Evolutionary conservation across 2,113 vertebrate genomes (phyloP), one percentile per base, ranked within the genome.

Genomic region (Nesogale talazaci): DNA sequence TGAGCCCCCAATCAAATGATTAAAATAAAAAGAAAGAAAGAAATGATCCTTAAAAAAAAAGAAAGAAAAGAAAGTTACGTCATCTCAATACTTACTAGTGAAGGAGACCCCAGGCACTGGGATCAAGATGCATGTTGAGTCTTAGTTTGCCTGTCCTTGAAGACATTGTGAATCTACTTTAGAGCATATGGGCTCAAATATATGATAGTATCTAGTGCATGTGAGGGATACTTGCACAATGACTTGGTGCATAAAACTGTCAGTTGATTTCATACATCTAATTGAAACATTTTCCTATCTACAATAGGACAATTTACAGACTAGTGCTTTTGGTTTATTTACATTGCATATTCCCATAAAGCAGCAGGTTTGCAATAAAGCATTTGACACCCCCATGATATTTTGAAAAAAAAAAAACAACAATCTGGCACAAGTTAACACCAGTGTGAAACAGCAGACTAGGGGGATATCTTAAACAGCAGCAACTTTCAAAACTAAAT

Each of bases 401-500:
- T 95, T 96, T 84, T 93, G 83, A 36, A 89, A 87, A 52, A 65
- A 96, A 95, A 89, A 95, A 91, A 82, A 94, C 46, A 52, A 70
- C 96, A 97, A 95, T 97, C 96, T 97, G 97, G 84, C 82, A 38
- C 69, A 96, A 96, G 67, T 91, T 90, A 96, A 29, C 94, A 65
- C 61, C 52, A 86, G 75, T 96, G 84, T 97, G 95, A 96, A 96
- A 97, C 65, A 96, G 93, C 94, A 97, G 91, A 61, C 88, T 95
- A 91, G 87, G 85, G 94, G 92, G 88, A 86, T 80, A 94, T 94
- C 88, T 94, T 94, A 88, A 97, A 96, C 63, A 93, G 81, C 19
- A 94, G 6, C 72, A 95, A 95, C 92, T 96, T 93, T 38, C 86
- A 91, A 97, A 95, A 95, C 63, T 89, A 96, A 95, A 95, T 94